phyloP scores from a whole-genome alignment of 2,888 invertebrate genomes.

The Helobdella robusta region DNA sequence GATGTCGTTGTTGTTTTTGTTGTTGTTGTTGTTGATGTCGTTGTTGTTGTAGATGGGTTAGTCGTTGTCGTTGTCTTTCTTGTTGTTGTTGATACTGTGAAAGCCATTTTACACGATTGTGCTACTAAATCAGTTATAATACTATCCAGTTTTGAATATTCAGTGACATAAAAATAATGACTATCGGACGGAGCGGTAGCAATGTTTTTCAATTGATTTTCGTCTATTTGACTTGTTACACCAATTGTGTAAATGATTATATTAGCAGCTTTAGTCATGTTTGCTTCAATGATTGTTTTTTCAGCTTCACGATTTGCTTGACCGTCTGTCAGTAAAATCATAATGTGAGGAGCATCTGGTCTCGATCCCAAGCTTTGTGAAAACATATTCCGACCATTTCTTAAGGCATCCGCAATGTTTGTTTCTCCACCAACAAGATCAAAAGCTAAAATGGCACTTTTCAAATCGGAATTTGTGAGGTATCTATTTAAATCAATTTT shows the following conservation, averaged over 20 bases:
- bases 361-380: slow-evolving; percentile 22
- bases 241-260: slow-evolving; percentile 29
- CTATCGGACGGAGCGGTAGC: slow-evolving; percentile 18
- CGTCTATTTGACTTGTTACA: slow-evolving; percentile 26
- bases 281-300: slow-evolving; percentile 28
- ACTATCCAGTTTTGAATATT: slow-evolving; percentile 24
- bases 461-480: neutral
- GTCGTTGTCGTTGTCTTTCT: slow-evolving; percentile 27
- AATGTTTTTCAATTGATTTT: slow-evolving; percentile 22
- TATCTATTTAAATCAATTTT: slow-evolving; percentile 14
- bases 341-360: slow-evolving; percentile 24
- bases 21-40: slow-evolving; percentile 24
- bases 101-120: slow-evolving; percentile 20
- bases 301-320: slow-evolving; percentile 27
- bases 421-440: slow-evolving; percentile 27
- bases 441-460: slow-evolving; percentile 13
- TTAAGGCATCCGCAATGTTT: slow-evolving; percentile 28
- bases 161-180: slow-evolving; percentile 27
- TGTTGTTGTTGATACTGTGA: slow-evolving; percentile 18
- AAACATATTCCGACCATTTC: slow-evolving; percentile 20
- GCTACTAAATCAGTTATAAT: slow-evolving; percentile 24
- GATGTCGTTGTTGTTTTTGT: slow-evolving; percentile 28
- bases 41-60: slow-evolving; percentile 28
- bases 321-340: slow-evolving; percentile 32
- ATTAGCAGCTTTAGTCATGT: slow-evolving; percentile 24